These are phyloP conservation scores for Himalopsyche anomala DNA, from an alignment of 2,888 invertebrate genomes.

Conservation along the genomic window DNA sequence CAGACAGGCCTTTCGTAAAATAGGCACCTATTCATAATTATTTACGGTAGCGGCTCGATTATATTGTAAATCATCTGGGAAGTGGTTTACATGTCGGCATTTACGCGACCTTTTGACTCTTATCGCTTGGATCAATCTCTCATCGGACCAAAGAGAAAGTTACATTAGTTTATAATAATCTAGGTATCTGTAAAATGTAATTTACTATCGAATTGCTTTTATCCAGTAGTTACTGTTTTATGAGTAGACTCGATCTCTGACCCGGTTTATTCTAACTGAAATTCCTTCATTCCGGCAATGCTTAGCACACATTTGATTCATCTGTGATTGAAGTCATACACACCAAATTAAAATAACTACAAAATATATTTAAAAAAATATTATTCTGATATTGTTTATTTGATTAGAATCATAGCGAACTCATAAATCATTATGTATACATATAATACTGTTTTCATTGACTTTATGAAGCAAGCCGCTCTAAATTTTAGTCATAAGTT, in stretches of 20 bases:
- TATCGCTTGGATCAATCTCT: constrained; percentile 18
- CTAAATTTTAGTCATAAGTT: no score
- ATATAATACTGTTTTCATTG: no score
- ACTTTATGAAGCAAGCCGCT: no score
- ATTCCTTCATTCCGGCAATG: not conserved
- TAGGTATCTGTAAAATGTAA: constrained; percentile 28
- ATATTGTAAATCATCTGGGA: constrained; percentile 34
- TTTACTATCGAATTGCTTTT: not conserved
- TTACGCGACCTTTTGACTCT: constrained; percentile 17
- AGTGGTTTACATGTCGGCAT: constrained; percentile 34
- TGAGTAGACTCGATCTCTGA: not conserved
- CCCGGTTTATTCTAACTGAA: not conserved
- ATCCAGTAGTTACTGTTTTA: not conserved
- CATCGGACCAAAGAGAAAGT: constrained; percentile 28
- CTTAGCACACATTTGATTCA: not conserved
- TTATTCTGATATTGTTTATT: no score
- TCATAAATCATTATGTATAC: no score
- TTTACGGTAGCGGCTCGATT: constrained; percentile 20
- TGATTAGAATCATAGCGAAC: no score
- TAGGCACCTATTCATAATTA: constrained; percentile 24
- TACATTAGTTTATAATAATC: constrained; percentile 26
- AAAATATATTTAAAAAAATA: no score
- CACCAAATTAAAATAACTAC: no score
- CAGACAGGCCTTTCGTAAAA: not conserved
- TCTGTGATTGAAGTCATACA: no score